Conservation (phyloP, 2,797 vertebrate genomes). For the Sciurus carolinensis region DNA sequence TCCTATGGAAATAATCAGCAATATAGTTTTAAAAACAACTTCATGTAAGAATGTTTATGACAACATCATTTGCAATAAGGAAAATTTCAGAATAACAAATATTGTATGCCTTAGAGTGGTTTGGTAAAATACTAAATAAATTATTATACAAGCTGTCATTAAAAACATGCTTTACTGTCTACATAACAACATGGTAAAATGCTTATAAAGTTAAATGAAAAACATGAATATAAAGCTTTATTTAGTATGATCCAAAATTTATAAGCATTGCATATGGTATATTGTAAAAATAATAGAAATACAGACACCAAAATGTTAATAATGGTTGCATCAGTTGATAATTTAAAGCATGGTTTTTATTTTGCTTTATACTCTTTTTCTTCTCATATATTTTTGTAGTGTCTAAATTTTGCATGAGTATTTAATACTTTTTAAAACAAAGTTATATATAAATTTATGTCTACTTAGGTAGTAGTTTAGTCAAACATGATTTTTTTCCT, state of each 20-base stretch:
- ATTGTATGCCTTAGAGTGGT: background rate
- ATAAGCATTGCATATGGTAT: background rate
- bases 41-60: constrained; percentile 27
- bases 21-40: background rate
- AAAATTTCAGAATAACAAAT: constrained; percentile 41
- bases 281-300: constrained; percentile 1
- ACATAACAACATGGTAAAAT: background rate
- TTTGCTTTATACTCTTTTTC: constrained; percentile 54
- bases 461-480: constrained; percentile 62
- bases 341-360: constrained; percentile 20
- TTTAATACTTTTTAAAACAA: constrained; percentile 75
- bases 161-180: constrained; percentile 46
- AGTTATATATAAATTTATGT: constrained; percentile 72
- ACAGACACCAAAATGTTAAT: constrained; percentile 57
- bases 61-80: constrained; percentile 20
- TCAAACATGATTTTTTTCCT: constrained; percentile 12
- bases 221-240: background rate
- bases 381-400: constrained; percentile 47
- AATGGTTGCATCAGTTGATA: constrained; percentile 6
- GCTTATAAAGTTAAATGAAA: constrained; percentile 14
- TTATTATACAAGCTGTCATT: constrained; percentile 9
- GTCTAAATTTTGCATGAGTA: constrained; percentile 57
- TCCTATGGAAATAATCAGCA: constrained; percentile 41
- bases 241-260: constrained; percentile 20
- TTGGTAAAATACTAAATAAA: constrained; percentile 6